Percentiles rank a stretch among this genome's conserved stretches.
These are phyloP conservation scores for Sylvicola cinctus DNA, from an alignment of 2,888 invertebrate species.

Conservation along the genomic window DNA sequence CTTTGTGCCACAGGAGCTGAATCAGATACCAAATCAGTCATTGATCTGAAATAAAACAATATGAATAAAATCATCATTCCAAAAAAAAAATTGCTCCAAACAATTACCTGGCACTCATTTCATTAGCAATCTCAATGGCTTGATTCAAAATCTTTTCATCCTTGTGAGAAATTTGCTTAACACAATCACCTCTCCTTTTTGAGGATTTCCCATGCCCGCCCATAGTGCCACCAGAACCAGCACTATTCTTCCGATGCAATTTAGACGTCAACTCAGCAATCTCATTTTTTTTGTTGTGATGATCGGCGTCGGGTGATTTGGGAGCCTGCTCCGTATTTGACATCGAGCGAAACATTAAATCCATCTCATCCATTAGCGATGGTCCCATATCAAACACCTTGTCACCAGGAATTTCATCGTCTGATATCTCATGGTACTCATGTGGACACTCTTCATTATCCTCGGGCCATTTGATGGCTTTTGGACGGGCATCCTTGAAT, in stretches of 20 bases:
- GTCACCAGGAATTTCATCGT: constrained; percentile 37
- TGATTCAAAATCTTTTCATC: constrained; percentile 81
- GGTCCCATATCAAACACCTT: constrained; percentile 57
- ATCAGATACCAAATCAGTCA: constrained; percentile 36
- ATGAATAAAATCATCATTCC: not conserved
- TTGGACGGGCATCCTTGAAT: constrained; percentile 3
- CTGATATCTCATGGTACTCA: constrained; percentile 68
- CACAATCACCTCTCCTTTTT: constrained; percentile 26
- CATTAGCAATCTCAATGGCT: constrained; percentile 83
- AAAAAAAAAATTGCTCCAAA: not conserved
- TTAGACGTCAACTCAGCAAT: constrained; percentile 38
- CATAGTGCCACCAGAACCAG: constrained; percentile 16
- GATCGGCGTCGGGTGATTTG: constrained; percentile 26
- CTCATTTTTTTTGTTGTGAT: constrained; percentile 49
- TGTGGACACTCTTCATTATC: constrained; percentile 28
- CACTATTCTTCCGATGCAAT: constrained; percentile 15
- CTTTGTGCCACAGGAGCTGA: constrained; percentile 34
- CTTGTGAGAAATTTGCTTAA: constrained; percentile 84
- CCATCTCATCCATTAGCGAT: constrained; percentile 76
- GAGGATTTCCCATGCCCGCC: constrained; percentile 12
- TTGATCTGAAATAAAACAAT: constrained; percentile 24
- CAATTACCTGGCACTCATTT: constrained; percentile 51
- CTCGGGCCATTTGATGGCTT: constrained; percentile 10
- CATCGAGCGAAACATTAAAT: constrained; percentile 58
- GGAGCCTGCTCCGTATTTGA: constrained; percentile 14